Evolutionary conservation across 2,797 vertebrate species (phyloP).

Genomic region (Brachymystax lenok): DNA sequence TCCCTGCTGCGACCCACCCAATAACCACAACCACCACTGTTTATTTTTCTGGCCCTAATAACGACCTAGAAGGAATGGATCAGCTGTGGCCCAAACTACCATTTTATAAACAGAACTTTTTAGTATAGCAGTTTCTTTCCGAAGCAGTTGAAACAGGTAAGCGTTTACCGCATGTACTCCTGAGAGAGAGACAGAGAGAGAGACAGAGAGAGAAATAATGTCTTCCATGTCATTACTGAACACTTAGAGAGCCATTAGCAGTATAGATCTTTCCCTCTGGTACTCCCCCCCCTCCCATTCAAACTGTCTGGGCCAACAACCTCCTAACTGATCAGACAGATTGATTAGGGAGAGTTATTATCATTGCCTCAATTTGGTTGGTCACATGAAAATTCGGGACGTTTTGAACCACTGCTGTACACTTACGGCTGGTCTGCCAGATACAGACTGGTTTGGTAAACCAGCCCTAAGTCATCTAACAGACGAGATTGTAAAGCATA

Average conservation of each 20-base stretch:
- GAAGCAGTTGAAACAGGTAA: background rate
- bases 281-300: background rate
- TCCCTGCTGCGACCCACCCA: background rate
- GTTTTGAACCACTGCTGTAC: background rate
- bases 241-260: constrained; percentile 1
- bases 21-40: constrained; percentile 1
- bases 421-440: background rate
- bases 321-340: background rate
- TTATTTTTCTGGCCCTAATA: background rate
- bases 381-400: background rate
- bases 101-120: background rate
- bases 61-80: background rate
- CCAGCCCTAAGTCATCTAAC: background rate
- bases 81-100: background rate
- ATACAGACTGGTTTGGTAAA: background rate
- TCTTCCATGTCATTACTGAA: background rate
- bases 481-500: background rate
- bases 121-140: background rate
- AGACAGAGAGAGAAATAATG: background rate
- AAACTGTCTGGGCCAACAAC: background rate
- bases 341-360: background rate
- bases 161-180: background rate
- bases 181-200: background rate
- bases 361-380: background rate
- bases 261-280: background rate